phyloP scores from a whole-genome alignment of 2,797 vertebrate genomes.

The Artibeus jamaicensis region DNA sequence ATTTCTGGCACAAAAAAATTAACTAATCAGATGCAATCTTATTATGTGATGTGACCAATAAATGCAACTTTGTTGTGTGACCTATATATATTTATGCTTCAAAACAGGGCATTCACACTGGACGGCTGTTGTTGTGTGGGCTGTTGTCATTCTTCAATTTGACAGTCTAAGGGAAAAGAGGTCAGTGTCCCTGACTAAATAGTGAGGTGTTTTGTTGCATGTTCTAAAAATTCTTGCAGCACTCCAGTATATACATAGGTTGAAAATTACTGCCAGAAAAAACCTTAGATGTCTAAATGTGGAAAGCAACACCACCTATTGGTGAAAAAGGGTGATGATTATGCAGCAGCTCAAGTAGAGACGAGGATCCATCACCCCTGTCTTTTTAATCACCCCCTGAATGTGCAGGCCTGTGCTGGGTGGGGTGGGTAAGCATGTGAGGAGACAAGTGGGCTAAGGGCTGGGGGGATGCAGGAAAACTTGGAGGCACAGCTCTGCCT shows the following conservation, averaged over 20 bases:
- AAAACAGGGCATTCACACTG: neutral
- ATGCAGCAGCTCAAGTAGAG: neutral
- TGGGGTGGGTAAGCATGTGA: neutral
- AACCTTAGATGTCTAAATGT: neutral
- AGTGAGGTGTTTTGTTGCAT: neutral
- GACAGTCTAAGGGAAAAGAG: neutral
- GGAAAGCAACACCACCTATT: slow-evolving; percentile 62
- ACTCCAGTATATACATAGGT: neutral
- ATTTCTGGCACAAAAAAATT: neutral
- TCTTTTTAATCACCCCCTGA: neutral
- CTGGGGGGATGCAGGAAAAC: neutral
- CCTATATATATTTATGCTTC: neutral
- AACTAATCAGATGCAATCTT: neutral
- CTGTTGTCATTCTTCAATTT: neutral
- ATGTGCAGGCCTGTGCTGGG: neutral
- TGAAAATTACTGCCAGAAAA: neutral
- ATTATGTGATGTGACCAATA: neutral
- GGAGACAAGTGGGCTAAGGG: neutral
- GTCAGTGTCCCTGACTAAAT: neutral
- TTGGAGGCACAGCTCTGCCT: neutral
- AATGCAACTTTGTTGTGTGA: neutral
- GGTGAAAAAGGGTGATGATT: neutral
- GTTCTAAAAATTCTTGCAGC: neutral
- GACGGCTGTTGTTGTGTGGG: neutral
- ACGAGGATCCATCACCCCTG: rapidly evolving